Percentiles rank a stretch among this genome's conserved stretches.
phyloP scores from a whole-genome alignment of 2,888 invertebrate genomes.

The Camponotus fellah region DNA sequence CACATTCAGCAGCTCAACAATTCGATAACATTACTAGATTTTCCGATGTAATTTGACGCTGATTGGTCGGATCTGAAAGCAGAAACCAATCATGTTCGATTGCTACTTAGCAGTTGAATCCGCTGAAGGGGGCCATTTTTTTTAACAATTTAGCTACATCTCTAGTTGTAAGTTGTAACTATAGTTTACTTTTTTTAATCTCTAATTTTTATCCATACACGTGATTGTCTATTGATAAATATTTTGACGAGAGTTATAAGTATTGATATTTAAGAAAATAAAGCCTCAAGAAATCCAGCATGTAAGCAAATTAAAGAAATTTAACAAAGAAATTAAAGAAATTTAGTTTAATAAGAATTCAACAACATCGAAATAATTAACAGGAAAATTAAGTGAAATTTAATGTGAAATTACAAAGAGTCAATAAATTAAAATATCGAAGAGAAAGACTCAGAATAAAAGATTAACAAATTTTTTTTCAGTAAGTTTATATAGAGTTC shows the following conservation, averaged over 20 bases:
- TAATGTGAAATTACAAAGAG: not conserved
- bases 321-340: not conserved
- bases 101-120: too few species aligned
- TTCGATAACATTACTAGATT: too few species aligned
- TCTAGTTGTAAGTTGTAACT: too few species aligned
- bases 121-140: too few species aligned
- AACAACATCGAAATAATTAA: not conserved
- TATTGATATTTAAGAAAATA: not conserved
- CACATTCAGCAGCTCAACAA: too few species aligned
- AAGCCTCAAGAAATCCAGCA: too few species aligned
- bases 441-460: not conserved
- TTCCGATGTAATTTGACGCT: too few species aligned
- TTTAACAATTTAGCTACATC: too few species aligned
- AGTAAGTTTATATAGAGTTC: not conserved
- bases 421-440: not conserved
- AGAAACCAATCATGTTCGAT: too few species aligned
- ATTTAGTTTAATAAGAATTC: not conserved
- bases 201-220: not conserved
- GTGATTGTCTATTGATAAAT: not conserved
- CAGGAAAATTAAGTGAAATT: not conserved
- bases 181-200: not conserved
- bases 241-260: not conserved
- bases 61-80: too few species aligned
- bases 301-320: too few species aligned
- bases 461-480: not conserved